Conservation (phyloP, 2,888 invertebrate species). For the Toxonevra muliebris region DNA sequence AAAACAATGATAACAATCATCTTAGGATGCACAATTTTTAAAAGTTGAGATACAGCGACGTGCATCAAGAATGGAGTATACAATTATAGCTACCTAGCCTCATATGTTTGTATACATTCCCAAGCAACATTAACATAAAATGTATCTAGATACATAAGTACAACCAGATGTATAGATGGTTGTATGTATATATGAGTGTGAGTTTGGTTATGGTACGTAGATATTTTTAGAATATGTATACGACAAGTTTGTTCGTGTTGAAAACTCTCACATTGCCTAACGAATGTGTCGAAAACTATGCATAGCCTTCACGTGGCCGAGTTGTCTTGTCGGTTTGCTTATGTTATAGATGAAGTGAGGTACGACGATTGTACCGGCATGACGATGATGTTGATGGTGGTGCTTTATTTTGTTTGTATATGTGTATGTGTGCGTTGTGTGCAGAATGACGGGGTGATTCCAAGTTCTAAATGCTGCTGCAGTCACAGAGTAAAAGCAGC, state of each 20-base stretch:
- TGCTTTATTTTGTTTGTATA: slow-evolving; percentile 1
- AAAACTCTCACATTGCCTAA: slow-evolving; percentile 26
- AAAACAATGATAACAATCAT: no score
- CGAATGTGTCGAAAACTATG: slow-evolving; percentile 50
- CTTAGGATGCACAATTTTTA: no score
- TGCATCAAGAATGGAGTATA: no score
- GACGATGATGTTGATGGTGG: slow-evolving; percentile 7
- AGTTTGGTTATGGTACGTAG: not conserved
- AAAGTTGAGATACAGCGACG: no score
- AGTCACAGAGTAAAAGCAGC: not conserved
- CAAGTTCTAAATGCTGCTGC: not conserved
- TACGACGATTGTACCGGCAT: slow-evolving; percentile 2
- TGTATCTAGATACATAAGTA: no score
- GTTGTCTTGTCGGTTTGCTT: not conserved
- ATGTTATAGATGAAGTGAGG: not conserved
- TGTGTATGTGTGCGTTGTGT: slow-evolving; percentile 1
- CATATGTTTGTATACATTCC: no score
- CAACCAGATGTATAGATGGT: no score
- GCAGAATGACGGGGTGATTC: slow-evolving; percentile 1
- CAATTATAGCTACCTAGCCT: no score
- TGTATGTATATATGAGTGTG: no score
- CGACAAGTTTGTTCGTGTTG: slow-evolving; percentile 12
- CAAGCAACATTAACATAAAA: no score
- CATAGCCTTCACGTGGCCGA: slow-evolving; percentile 56
- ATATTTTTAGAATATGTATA: slow-evolving; percentile 23